Evolutionary conservation across 2,113 vertebrate genomes (phyloP), one percentile per base, ranked within the genome.

Genomic region (Ariopsis seemanni): DNA sequence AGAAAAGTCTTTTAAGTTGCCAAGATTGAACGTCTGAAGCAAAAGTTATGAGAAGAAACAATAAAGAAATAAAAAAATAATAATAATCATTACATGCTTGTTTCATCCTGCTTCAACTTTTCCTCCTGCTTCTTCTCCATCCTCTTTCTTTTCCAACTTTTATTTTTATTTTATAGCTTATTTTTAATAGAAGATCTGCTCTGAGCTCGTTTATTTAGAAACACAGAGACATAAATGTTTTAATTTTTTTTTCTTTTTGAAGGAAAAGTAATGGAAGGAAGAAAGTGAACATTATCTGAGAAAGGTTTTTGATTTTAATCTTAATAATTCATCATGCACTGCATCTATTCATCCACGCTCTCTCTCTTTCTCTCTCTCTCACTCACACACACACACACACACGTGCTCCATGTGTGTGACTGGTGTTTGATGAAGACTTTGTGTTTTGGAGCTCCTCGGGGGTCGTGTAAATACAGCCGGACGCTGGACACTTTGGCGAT

Each of bases 311-410:
- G 80, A 63, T 52, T 83, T 72, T 95, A 95, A 94, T 95, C 93
- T 96, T 94, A 96, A 97, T 96, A 95, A 96, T 96, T 96, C 93
- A 95, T 96, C 94, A 95, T 94, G 92, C 93, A 90, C 92, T 94
- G 93, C 92, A 93, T 96, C 95, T 92, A 92, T 95, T 27, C 34
- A 2, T 10, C 11, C 27, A 52, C 63, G 2, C 34, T 42, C 34
- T 34, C 34, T 1, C 34, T 42, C 34, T 42, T 1, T 42, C 34
- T 42, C 34, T 42, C 34, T 42, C 34, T 42, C 34, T 42, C 34
- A 2, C 34, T 3, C 34, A 72, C 5, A 50, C 50, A 11, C 42
- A 42, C 57, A 22, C 55, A 52, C 20, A 62, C 20, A 63, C 63
- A 9, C 2, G 25, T 55, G 17, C 14, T 89, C 91, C 86, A 87